A percentile compares a stretch with the other conserved stretches of the same genome.
These are phyloP conservation scores for Cyprinodon variegatus DNA, from an alignment of 2,113 vertebrate species.

Conservation along the genomic window DNA sequence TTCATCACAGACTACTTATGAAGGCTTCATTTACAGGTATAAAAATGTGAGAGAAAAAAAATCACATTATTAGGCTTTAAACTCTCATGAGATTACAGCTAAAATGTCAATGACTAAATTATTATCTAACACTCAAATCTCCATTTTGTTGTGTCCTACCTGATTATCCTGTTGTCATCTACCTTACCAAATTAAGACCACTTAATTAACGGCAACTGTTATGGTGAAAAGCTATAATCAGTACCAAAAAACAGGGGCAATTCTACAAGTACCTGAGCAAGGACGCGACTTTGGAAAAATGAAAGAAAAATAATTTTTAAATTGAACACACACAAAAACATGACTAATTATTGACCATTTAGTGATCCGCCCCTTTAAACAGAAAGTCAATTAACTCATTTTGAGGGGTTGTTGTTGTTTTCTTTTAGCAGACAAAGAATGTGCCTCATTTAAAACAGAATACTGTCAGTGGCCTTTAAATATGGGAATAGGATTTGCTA, in stretches of 20 bases:
- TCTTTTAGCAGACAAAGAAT: slow-evolving; percentile 13
- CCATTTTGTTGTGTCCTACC: slow-evolving; percentile 35
- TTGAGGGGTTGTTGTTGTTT: background rate
- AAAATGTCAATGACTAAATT: slow-evolving; percentile 54
- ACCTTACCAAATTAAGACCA: slow-evolving; percentile 48
- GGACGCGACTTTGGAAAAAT: slow-evolving; percentile 41
- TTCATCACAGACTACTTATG: too few species aligned
- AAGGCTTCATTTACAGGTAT: too few species aligned
- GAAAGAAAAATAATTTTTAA: slow-evolving; percentile 30
- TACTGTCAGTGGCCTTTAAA: slow-evolving; percentile 52
- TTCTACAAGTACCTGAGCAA: slow-evolving; percentile 44
- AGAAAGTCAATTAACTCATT: slow-evolving; percentile 41
- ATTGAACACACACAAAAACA: slow-evolving; percentile 36
- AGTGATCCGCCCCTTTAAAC: slow-evolving; percentile 34
- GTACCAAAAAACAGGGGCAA: slow-evolving; percentile 25
- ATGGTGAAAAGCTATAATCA: slow-evolving; percentile 38
- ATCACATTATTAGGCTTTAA: slow-evolving; percentile 26
- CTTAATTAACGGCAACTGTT: slow-evolving; percentile 57
- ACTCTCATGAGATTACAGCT: slow-evolving; percentile 31
- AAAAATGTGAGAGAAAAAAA: slow-evolving; percentile 9
- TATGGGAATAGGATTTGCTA: slow-evolving; percentile 42
- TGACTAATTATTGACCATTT: slow-evolving; percentile 40
- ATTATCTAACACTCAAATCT: slow-evolving; percentile 51
- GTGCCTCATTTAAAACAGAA: slow-evolving; percentile 19
- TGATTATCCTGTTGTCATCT: slow-evolving; percentile 47